A percentile compares a stretch with the other conserved stretches of the same genome.
Conservation (phyloP, 2,888 invertebrate genomes). For the Chrysina gloriosa region DNA sequence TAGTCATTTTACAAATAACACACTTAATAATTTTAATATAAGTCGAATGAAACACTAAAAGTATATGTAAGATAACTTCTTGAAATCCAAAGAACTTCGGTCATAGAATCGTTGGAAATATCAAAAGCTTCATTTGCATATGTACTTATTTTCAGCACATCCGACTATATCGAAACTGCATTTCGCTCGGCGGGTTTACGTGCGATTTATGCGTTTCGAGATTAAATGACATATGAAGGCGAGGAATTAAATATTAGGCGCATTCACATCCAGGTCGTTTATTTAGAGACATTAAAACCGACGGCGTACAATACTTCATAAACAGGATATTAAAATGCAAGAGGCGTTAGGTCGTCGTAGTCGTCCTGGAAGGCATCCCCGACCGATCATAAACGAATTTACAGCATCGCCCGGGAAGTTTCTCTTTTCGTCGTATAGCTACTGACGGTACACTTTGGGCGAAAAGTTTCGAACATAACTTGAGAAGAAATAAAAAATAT, state of each 20-base stretch:
- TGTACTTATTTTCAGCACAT: too few relatives aligned
- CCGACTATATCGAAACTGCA: neutral
- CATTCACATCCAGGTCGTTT: neutral
- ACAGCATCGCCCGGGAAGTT: conserved; percentile 41
- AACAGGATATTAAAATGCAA: conserved; percentile 37
- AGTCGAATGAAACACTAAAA: too few relatives aligned
- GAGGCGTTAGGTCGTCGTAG: conserved; percentile 18
- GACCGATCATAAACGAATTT: conserved; percentile 34
- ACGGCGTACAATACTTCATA: conserved; percentile 31
- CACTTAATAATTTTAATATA: too few relatives aligned
- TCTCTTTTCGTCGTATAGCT: conserved; percentile 24
- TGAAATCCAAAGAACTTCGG: too few relatives aligned
- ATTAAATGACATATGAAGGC: conserved; percentile 23
- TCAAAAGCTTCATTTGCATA: too few relatives aligned
- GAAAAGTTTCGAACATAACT: neutral
- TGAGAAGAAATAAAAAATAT: neutral
- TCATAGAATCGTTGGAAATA: too few relatives aligned
- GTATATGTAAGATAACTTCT: too few relatives aligned
- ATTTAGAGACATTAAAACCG: conserved; percentile 22
- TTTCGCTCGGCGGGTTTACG: neutral
- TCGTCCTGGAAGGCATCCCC: conserved; percentile 8
- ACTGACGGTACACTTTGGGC: neutral
- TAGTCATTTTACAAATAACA: too few relatives aligned
- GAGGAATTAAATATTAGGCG: conserved; percentile 28
- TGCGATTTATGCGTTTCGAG: conserved; percentile 9